A percentile compares a stretch with the other conserved stretches of the same genome.
phyloP scores from a whole-genome alignment of 2,797 vertebrate genomes.

The Gobio occitaniae region DNA sequence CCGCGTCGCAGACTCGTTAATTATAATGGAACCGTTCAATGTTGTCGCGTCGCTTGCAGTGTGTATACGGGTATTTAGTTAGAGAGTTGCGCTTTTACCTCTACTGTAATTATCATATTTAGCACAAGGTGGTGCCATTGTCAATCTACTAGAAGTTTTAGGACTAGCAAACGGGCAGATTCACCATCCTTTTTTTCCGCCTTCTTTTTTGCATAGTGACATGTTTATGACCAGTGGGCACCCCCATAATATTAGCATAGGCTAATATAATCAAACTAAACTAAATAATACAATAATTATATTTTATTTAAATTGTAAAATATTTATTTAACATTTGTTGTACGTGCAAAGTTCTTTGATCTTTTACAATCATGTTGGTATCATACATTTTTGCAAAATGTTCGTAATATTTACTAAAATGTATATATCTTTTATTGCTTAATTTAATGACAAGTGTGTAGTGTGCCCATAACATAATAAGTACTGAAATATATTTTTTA shows the following conservation, averaged over 20 bases:
- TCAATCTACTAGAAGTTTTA: not conserved
- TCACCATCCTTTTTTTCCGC: not conserved
- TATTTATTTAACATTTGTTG: not conserved
- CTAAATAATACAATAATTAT: not conserved
- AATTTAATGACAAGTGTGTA: not conserved
- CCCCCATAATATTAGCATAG: no score
- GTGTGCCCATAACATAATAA: not conserved
- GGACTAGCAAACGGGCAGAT: not conserved
- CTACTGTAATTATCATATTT: not conserved
- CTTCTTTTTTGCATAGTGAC: not conserved
- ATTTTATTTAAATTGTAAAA: not conserved
- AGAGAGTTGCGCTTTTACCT: not conserved
- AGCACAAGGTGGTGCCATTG: constrained; percentile 36
- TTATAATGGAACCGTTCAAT: not conserved
- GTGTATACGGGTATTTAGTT: not conserved
- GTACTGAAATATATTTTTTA: not conserved
- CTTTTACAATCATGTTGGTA: not conserved
- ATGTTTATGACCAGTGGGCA: not conserved
- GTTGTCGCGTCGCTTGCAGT: not conserved
- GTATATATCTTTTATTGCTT: not conserved
- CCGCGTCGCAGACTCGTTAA: not conserved
- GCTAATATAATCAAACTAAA: not conserved
- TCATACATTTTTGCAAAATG: not conserved
- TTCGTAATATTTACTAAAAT: not conserved
- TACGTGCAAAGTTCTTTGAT: not conserved